These are phyloP conservation scores for Tolmerus cingulatus DNA, from an alignment of 2,888 invertebrate genomes.

Conservation along the genomic window DNA sequence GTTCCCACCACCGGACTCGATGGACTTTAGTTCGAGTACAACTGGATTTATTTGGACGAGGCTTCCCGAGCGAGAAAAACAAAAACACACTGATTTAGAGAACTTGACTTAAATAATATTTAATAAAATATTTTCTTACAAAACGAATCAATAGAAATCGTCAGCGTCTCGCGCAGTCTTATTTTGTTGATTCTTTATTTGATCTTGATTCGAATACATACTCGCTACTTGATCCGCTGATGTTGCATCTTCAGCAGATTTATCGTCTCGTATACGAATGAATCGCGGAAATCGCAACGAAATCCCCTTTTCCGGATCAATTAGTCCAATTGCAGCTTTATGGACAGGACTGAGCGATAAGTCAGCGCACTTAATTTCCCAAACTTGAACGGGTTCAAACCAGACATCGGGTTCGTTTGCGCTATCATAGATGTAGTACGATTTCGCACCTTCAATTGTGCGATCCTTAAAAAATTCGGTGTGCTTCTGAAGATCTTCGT, in stretches of 20 bases:
- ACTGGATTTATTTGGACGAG: slow-evolving; percentile 74
- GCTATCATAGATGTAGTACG: slow-evolving; percentile 82
- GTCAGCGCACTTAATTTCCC: slow-evolving; percentile 98
- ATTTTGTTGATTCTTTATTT: slow-evolving; percentile 76
- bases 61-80: slow-evolving; percentile 60
- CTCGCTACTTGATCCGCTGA: slow-evolving; percentile 86
- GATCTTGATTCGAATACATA: slow-evolving; percentile 92
- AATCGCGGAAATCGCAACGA: slow-evolving; percentile 94
- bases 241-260: slow-evolving; percentile 91
- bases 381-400: slow-evolving; percentile 87
- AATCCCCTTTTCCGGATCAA: slow-evolving; percentile 90
- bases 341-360: slow-evolving; percentile 95
- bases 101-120: background rate
- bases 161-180: slow-evolving; percentile 54
- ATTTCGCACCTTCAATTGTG: slow-evolving; percentile 77
- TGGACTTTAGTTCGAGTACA: slow-evolving; percentile 65
- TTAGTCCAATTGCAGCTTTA: slow-evolving; percentile 85
- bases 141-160: slow-evolving; percentile 58
- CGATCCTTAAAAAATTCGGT: slow-evolving; percentile 78
- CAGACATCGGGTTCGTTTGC: slow-evolving; percentile 85
- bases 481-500: slow-evolving; percentile 84
- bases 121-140: background rate
- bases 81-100: slow-evolving; percentile 7
- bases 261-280: slow-evolving; percentile 89
- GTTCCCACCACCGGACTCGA: slow-evolving; percentile 69